These are phyloP conservation scores for Philopotamus ludificatus DNA, from an alignment of 1,140 invertebrate species.

Conservation along the genomic window DNA sequence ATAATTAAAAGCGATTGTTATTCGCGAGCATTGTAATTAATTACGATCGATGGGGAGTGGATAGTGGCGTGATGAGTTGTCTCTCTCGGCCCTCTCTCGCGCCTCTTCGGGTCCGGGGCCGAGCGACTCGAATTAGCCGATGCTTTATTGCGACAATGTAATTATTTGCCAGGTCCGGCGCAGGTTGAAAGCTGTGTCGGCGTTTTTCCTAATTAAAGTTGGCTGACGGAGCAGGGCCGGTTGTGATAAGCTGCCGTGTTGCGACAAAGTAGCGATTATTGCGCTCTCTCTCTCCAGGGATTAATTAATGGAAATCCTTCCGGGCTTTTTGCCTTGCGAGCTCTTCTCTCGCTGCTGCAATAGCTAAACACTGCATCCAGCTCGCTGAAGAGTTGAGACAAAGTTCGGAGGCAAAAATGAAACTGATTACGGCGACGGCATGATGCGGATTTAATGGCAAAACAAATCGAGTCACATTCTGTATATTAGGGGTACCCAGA, in stretches of 20 bases:
- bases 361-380: background rate
- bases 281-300: conserved; percentile 1
- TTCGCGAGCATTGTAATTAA: too few relatives aligned
- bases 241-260: conserved; percentile 12
- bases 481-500: too few relatives aligned
- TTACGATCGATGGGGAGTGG: too few relatives aligned
- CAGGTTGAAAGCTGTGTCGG: background rate
- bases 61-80: too few relatives aligned
- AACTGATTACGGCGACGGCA: background rate
- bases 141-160: background rate
- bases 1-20: too few relatives aligned
- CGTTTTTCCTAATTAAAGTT: background rate
- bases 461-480: too few relatives aligned
- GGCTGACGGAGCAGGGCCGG: background rate
- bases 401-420: background rate
- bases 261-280: conserved; percentile 25
- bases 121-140: conserved; percentile 12
- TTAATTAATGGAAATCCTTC: conserved; percentile 29
- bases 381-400: background rate
- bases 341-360: background rate
- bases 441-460: too few relatives aligned
- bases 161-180: background rate
- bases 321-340: conserved; percentile 1
- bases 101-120: too few relatives aligned
- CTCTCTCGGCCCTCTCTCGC: too few relatives aligned